A percentile compares a stretch with the other conserved stretches of the same genome.
These are phyloP conservation scores for Hydrochoerus hydrochaeris DNA, from an alignment of 2,113 vertebrate genomes.

Conservation along the genomic window DNA sequence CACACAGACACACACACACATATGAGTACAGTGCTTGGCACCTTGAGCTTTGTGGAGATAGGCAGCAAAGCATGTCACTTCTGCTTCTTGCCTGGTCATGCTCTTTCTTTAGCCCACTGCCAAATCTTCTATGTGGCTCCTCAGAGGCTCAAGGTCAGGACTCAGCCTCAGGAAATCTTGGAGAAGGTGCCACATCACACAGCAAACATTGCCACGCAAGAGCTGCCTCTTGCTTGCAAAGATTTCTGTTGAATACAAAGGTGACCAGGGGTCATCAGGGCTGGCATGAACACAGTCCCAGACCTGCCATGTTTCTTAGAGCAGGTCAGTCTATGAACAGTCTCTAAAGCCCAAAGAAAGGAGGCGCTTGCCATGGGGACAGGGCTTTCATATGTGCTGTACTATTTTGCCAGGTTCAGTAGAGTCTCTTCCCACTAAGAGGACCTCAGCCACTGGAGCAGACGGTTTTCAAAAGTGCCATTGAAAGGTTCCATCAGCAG, in stretches of 20 bases:
- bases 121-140: background rate
- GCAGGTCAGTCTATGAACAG: background rate
- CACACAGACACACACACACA: background rate
- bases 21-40: background rate
- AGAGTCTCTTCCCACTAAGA: background rate
- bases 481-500: background rate
- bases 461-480: background rate
- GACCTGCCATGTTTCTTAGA: background rate
- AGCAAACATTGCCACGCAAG: too few species aligned
- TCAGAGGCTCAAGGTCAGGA: accelerated
- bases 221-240: background rate
- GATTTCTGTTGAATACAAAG: background rate
- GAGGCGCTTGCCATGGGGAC: background rate
- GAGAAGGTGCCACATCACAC: background rate
- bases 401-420: background rate
- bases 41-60: background rate
- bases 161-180: too few species aligned
- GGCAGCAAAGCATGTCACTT: accelerated
- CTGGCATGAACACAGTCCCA: background rate
- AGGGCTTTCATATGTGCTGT: background rate
- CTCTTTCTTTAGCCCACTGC: background rate
- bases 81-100: background rate
- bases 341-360: background rate
- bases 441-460: background rate
- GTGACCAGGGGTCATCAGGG: background rate